These are phyloP conservation scores for Ectemnius lituratus DNA, from an alignment of 2,888 invertebrate species.

Conservation along the genomic window DNA sequence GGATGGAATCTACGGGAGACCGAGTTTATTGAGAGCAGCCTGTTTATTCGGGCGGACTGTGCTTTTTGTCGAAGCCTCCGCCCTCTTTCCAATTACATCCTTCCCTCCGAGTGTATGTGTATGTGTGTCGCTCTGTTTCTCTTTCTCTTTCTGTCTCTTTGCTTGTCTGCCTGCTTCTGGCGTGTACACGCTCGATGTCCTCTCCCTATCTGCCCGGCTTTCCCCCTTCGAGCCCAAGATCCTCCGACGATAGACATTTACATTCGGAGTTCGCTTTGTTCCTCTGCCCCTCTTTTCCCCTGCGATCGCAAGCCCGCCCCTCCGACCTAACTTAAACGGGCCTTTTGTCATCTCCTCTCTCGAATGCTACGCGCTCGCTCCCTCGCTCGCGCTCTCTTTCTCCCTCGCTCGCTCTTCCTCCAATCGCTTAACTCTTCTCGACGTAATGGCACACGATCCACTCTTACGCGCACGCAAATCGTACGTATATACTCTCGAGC, in stretches of 20 bases:
- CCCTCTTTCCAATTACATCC: constrained; percentile 8
- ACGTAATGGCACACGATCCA: too few species aligned
- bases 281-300: constrained; percentile 10
- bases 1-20: neutral
- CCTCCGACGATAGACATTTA: constrained; percentile 59
- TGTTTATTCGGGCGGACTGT: constrained; percentile 2
- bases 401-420: too few species aligned
- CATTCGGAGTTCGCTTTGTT: constrained; percentile 66
- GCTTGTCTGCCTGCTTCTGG: too few species aligned
- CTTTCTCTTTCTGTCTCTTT: neutral
- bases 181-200: neutral
- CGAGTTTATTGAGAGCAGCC: constrained; percentile 5
- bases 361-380: too few species aligned
- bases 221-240: constrained; percentile 35
- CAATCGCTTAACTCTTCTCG: too few species aligned
- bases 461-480: too few species aligned
- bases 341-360: constrained; percentile 3
- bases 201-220: constrained; percentile 3
- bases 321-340: neutral
- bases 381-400: too few species aligned
- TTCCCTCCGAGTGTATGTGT: neutral
- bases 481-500: too few species aligned
- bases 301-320: neutral
- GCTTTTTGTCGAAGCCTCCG: neutral
- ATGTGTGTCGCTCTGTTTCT: too few species aligned